These are phyloP conservation scores for Plebejus argus DNA, from an alignment of 2,888 invertebrate species.

Conservation along the genomic window DNA sequence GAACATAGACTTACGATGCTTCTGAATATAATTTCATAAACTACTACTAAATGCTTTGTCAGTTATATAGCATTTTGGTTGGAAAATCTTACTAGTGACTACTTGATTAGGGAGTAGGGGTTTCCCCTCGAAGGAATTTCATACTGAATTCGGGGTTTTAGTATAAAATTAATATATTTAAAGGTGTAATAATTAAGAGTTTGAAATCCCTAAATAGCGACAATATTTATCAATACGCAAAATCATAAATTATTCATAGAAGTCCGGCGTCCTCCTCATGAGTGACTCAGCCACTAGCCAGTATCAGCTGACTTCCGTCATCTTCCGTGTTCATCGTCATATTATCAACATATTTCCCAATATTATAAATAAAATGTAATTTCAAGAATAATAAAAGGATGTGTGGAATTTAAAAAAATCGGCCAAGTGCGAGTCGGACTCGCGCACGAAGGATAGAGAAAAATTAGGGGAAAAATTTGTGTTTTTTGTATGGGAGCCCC, in stretches of 20 bases:
- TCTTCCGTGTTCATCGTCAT: conserved; percentile 3
- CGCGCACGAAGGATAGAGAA: no score
- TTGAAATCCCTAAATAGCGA: background rate
- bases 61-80: background rate
- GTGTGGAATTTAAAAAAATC: background rate
- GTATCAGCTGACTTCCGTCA: background rate
- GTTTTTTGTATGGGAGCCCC: no score
- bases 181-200: background rate
- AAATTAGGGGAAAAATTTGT: no score
- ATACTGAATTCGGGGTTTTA: background rate
- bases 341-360: background rate
- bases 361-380: background rate
- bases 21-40: no score
- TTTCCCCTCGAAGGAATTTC: background rate
- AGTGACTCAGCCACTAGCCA: background rate
- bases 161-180: background rate
- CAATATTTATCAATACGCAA: conserved; percentile 11
- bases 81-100: background rate
- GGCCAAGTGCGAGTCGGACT: no score
- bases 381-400: background rate
- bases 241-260: conserved; percentile 9
- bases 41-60: background rate
- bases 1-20: no score
- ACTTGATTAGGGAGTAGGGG: background rate
- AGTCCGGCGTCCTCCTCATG: background rate